These are phyloP conservation scores for Brachyrhaphis roseni DNA, from an alignment of 2,797 vertebrate genomes.

Conservation along the genomic window DNA sequence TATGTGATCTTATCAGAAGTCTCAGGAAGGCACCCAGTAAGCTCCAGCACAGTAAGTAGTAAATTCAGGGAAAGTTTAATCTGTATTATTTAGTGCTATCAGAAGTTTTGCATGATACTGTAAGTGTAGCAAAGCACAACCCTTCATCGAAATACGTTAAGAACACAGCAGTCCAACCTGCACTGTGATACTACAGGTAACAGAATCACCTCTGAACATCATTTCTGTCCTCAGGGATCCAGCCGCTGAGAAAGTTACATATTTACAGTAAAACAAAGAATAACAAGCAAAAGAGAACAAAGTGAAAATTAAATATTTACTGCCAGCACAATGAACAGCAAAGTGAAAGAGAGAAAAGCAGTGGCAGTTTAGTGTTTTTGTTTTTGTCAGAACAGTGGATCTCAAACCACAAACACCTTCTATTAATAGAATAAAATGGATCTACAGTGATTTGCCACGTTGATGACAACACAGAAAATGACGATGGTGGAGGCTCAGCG, in stretches of 20 bases:
- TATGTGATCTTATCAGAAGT: neutral
- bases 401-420: neutral
- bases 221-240: slow-evolving; percentile 49
- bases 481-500: slow-evolving; percentile 11
- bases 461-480: slow-evolving; percentile 1
- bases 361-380: slow-evolving; percentile 19
- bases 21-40: neutral
- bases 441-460: slow-evolving; percentile 33
- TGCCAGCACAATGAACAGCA: slow-evolving; percentile 45
- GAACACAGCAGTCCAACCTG: neutral
- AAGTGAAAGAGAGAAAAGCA: slow-evolving; percentile 24
- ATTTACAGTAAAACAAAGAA: slow-evolving; percentile 14
- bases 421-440: neutral
- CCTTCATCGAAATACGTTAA: neutral
- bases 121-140: neutral
- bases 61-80: neutral
- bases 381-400: slow-evolving; percentile 28
- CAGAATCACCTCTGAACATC: neutral
- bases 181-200: slow-evolving; percentile 17
- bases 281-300: neutral
- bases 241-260: slow-evolving; percentile 50
- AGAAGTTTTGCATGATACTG: neutral
- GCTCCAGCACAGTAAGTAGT: neutral
- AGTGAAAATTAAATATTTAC: slow-evolving; percentile 10
- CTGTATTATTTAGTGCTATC: neutral